These are phyloP conservation scores for Ectemnius cavifrons DNA, from an alignment of 2,888 invertebrate species.

Conservation along the genomic window DNA sequence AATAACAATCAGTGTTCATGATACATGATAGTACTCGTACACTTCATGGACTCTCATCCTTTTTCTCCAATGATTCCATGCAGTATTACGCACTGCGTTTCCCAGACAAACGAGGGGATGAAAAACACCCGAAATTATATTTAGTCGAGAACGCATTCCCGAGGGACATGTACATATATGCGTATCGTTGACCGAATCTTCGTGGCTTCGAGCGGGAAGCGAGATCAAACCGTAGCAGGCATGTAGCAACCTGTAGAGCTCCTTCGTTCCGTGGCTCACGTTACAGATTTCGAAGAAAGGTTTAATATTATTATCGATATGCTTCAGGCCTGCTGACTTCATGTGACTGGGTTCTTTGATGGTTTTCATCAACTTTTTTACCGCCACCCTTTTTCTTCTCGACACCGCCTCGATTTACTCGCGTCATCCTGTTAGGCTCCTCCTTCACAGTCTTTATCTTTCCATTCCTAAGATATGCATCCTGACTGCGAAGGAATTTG, in stretches of 20 bases:
- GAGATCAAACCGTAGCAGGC: constrained; percentile 62
- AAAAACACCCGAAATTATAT: constrained; percentile 10
- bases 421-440: background rate
- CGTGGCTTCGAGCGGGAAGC: background rate
- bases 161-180: background rate
- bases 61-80: too few relatives aligned
- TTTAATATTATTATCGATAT: constrained; percentile 52
- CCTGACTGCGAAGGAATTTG: constrained; percentile 63
- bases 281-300: constrained; percentile 66
- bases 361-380: constrained; percentile 13
- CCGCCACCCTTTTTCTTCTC: too few relatives aligned
- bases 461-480: constrained; percentile 61
- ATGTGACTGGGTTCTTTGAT: constrained; percentile 5
- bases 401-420: constrained; percentile 6
- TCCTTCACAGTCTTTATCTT: constrained; percentile 38
- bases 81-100: background rate
- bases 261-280: constrained; percentile 61
- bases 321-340: constrained; percentile 33
- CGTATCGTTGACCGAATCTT: background rate
- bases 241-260: constrained; percentile 65
- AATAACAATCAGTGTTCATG: constrained; percentile 18
- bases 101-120: constrained; percentile 27
- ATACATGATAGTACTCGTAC: constrained; percentile 9
- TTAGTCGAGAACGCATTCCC: background rate
- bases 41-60: too few relatives aligned